A percentile compares a stretch with the other conserved stretches of the same genome.
Evolutionary conservation across 2,797 vertebrate species (phyloP).

Genomic region (Anas acuta): DNA sequence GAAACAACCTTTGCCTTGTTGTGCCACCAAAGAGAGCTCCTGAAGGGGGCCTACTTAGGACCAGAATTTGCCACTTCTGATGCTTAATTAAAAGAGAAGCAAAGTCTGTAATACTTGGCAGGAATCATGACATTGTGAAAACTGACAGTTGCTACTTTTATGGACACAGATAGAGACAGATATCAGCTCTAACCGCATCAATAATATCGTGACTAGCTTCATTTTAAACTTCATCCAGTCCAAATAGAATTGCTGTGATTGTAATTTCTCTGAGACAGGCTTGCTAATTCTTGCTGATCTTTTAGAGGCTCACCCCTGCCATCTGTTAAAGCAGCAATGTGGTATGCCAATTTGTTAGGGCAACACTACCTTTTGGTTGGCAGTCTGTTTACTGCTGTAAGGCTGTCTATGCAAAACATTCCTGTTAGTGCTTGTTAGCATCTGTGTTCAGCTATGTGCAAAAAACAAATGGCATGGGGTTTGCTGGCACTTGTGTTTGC

Average conservation of each 20-base stretch:
- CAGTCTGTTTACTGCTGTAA: slow-evolving; percentile 35
- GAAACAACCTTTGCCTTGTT: neutral
- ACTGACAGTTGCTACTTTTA: neutral
- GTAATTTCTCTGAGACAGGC: neutral
- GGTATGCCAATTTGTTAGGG: slow-evolving; percentile 9
- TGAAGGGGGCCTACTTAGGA: neutral
- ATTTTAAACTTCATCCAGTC: neutral
- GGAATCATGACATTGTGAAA: neutral
- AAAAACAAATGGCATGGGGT: slow-evolving; percentile 34
- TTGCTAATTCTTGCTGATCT: slow-evolving; percentile 19
- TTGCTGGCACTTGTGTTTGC: slow-evolving; percentile 19
- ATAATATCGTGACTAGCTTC: neutral
- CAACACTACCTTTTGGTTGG: slow-evolving; percentile 14
- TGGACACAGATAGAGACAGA: neutral
- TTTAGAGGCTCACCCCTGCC: slow-evolving; percentile 46
- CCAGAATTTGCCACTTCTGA: neutral
- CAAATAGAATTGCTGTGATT: neutral
- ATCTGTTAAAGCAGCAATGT: neutral
- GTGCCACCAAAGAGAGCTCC: neutral
- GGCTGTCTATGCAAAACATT: slow-evolving; percentile 17
- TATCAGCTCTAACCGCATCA: neutral
- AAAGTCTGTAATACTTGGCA: neutral
- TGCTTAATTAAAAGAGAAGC: neutral
- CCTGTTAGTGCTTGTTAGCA: slow-evolving; percentile 41
- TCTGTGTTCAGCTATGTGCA: slow-evolving; percentile 39